Evolutionary conservation across 2,888 invertebrate genomes (phyloP).

Genomic region (Lysandra coridon): DNA sequence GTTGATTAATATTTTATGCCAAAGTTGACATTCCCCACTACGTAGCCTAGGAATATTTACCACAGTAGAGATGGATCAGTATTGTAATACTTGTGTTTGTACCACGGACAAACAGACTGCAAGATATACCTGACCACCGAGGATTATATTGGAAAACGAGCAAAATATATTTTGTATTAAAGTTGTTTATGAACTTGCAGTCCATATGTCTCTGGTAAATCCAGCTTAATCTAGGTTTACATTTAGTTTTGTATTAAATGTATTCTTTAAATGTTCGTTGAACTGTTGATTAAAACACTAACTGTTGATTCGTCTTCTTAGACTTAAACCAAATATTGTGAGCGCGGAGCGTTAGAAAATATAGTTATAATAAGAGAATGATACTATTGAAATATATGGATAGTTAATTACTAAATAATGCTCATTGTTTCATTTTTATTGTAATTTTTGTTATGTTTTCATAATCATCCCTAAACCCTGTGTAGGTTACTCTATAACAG

Average conservation of each 20-base stretch:
- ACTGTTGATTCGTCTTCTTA: conserved; percentile 75
- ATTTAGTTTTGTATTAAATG: conserved; percentile 66
- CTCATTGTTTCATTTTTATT: conserved; percentile 49
- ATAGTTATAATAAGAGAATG: conserved; percentile 74
- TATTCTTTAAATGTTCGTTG: conserved; percentile 69
- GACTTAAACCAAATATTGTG: conserved; percentile 78
- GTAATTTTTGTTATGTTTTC: neutral
- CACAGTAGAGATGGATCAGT: conserved; percentile 54
- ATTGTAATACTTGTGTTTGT: conserved; percentile 56
- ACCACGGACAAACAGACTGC: neutral
- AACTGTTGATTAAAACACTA: conserved; percentile 70
- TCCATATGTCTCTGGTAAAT: conserved; percentile 5
- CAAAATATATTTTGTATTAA: too few relatives aligned
- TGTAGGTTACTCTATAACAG: too few relatives aligned
- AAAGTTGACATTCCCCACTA: conserved; percentile 88
- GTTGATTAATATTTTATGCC: conserved; percentile 82
- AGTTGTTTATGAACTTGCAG: neutral
- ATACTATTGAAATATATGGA: conserved; percentile 79
- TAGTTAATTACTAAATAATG: conserved; percentile 67
- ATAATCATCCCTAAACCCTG: too few relatives aligned
- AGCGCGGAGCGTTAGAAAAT: conserved; percentile 76
- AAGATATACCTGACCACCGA: conserved; percentile 45
- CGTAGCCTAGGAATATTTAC: conserved; percentile 66
- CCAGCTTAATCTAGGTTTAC: conserved; percentile 59
- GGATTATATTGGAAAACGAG: too few relatives aligned